Evolutionary conservation across 1,140 invertebrate species (phyloP).

Genomic region (Ceratosolen fusciceps): DNA sequence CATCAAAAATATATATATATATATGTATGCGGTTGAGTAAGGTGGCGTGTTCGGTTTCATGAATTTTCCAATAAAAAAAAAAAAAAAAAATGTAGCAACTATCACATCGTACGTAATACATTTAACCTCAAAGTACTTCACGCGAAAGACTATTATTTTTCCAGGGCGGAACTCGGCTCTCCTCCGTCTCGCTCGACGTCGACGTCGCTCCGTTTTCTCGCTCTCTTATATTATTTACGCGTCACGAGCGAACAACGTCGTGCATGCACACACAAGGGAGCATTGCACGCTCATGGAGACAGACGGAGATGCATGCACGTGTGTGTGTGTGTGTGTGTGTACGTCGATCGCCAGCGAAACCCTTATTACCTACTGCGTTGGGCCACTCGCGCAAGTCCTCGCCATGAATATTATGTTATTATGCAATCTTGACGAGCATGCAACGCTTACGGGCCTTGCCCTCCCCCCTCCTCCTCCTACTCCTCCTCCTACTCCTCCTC

Average conservation of each 20-base stretch:
- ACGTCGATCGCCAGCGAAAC: constrained; percentile 50
- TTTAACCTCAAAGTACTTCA: not conserved
- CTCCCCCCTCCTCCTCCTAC: no score
- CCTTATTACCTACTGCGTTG: constrained; percentile 61
- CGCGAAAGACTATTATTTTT: not conserved
- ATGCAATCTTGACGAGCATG: constrained; percentile 65
- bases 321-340: no score
- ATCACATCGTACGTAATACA: not conserved
- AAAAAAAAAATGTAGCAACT: not conserved
- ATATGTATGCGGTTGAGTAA: no score
- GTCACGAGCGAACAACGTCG: not conserved
- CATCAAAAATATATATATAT: not conserved
- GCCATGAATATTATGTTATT: constrained; percentile 71
- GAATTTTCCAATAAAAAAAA: not conserved
- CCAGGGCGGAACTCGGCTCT: not conserved
- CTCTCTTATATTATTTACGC: constrained; percentile 39
- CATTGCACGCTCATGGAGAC: not conserved
- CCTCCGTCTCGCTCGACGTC: not conserved
- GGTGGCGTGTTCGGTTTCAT: not conserved
- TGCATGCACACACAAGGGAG: not conserved
- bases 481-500: no score
- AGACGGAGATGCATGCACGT: constrained; percentile 1
- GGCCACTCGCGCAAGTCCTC: constrained; percentile 59
- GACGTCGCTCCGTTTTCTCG: constrained; percentile 1
- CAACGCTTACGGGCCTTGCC: no score